Base-by-base conservation (phyloP, 2,797 vertebrate genomes). In the Aythya fuligula region DNA sequence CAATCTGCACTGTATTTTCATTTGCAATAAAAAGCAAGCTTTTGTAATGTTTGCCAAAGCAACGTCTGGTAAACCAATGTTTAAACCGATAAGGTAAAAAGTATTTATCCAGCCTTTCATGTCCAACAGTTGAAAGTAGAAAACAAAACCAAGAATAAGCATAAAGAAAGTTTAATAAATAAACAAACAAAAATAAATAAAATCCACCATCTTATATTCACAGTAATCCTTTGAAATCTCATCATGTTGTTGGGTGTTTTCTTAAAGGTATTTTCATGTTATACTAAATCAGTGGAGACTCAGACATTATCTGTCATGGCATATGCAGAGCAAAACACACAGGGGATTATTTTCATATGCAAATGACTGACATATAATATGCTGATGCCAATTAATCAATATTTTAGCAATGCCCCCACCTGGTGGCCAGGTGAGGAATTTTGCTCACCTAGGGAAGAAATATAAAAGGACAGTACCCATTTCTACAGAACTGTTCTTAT, bases 371-470 rank as follows among this genome's bases (percentile, higher is more conserved):
- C 6, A 43, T 30, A 18, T 1, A 8, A n/a, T 9, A 56, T 2
- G 1, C 1, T 2, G 41, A 62, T 83, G 30, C 18, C 56, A 41
- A 60, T 66, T 93, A 94, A 96, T 80, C 85, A 72, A 85, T 96
- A 85, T 71, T 77, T 91, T 94, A 49, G 54, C 89, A 96, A 90
- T 95, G 85, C 70, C 85, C 94, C 91, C 89, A 95, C 54, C 83
- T 93, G 95, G 83, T 95, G 93, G 91, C 36, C 87, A 97, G 95
- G 95, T 96, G 76, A 56, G 41, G 87, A n/a, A 80, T 51, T 69
- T 62, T 91, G 30, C 14, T 88, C n/a, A 28, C 14, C 12, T 73
- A 91, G 70, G 90, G 86, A 62, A 43, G 28, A 57, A 18, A 41
- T 19, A 2, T 18, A 49, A 36, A 71, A 64, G 13, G 7, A 6